Evolutionary conservation across 2,888 invertebrate species (phyloP), one percentile per base, ranked within the genome.

Genomic region (Drosophila fulvimacula): DNA sequence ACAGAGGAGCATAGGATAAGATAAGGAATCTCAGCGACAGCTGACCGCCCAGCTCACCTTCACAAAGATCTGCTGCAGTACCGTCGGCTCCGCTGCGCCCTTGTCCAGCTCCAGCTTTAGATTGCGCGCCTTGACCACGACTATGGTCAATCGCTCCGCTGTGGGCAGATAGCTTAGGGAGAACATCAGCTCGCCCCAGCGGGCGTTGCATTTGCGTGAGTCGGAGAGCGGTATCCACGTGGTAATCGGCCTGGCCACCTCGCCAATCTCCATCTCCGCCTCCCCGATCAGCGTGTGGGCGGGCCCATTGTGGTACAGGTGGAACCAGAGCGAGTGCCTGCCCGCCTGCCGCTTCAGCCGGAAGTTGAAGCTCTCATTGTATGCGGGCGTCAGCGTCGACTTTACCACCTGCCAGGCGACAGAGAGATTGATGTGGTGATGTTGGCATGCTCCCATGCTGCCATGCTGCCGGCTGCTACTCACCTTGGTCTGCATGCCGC

Each of bases 101-200:
- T 53, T n/a, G n/a, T 78, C 76, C 57, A 32, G 60, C 2, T 92
- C 90, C 39, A 96, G 95, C 82, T 94, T 94, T 27, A 96, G 93
- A 92, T 96, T 96, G 68, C 96, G 93, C 0, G 96, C 96, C 92
- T 96, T 96, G 1, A 96, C 96, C 21, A 95, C 93, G 32, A 92
- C 92, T 61, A 92, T 91, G 2, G 96, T 97, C 21, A 97, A 93
- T 56, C 96, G 93, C 91, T 96, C 96, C 10, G 96, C 96, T 5
- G 96, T 97, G 19, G 96, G 96, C 71, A 96, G 93, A 90, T 97
- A 97, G 87, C 96, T 96, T 53, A 97, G 91, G 0, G 96, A 96
- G 91, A 97, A 96, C 95, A 96, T 95, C 21, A 97, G 93, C 90
- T 97, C 96, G 9, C 97, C 97, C 88, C 95, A 94, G 88, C 95